These are phyloP conservation scores for Crotophaga sulcirostris DNA, from an alignment of 2,113 vertebrate genomes.

Conservation along the genomic window DNA sequence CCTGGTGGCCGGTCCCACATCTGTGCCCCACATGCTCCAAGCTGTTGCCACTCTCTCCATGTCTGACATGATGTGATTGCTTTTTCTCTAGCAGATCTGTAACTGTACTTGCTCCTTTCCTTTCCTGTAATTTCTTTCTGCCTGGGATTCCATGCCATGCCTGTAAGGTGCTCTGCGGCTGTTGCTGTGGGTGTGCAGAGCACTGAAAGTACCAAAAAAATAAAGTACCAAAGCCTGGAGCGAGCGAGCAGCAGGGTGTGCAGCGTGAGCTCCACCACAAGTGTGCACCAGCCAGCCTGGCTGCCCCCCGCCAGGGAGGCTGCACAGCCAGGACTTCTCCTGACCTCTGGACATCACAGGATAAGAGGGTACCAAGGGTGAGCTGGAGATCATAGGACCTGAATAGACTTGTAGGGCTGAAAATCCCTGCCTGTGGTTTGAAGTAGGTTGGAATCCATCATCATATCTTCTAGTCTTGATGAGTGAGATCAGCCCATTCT, in stretches of 20 bases:
- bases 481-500: not conserved
- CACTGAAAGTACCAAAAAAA: no score
- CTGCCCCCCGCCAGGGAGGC: not conserved
- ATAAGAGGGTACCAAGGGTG: not conserved
- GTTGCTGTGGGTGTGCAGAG: not conserved
- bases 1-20: not conserved
- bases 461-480: not conserved
- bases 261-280: not conserved
- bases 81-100: not conserved
- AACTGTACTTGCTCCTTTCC: not conserved
- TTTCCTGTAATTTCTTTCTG: not conserved
- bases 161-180: not conserved
- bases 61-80: not conserved
- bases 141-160: not conserved
- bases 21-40: accelerated
- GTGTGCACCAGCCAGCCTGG: not conserved
- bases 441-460: not conserved
- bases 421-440: not conserved
- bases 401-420: not conserved
- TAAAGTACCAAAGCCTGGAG: not conserved
- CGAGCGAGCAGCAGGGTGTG: not conserved
- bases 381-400: not conserved
- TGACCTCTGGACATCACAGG: not conserved
- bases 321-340: not conserved
- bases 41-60: not conserved